Evolutionary conservation across 2,888 invertebrate species (phyloP).

Genomic region (Thyatira batis): DNA sequence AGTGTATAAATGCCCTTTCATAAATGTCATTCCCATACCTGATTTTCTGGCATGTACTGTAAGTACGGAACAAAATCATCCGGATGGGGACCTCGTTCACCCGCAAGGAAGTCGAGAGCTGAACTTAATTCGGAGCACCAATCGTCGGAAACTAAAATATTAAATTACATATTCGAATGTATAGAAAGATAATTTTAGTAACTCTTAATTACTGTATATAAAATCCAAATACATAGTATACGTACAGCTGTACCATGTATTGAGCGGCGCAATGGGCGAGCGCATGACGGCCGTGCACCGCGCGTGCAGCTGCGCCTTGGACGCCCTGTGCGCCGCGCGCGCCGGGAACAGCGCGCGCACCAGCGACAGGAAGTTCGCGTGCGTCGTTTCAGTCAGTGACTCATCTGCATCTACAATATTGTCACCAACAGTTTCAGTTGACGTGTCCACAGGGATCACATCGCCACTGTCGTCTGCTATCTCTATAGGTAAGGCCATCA

Average conservation of each 20-base stretch:
- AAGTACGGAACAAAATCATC: constrained; percentile 95
- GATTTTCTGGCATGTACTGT: constrained; percentile 88
- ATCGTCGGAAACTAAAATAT: constrained; percentile 83
- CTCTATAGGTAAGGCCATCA: constrained; percentile 90
- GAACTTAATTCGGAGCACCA: constrained; percentile 90
- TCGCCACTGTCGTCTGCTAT: constrained; percentile 83
- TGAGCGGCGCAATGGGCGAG: constrained; percentile 90
- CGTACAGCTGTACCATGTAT: constrained; percentile 88
- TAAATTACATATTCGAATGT: neutral
- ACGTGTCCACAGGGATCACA: constrained; percentile 55
- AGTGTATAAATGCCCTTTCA: no score
- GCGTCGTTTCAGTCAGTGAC: constrained; percentile 89
- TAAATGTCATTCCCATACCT: no score
- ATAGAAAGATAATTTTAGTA: neutral
- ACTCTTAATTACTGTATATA: no score
- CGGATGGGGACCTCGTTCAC: constrained; percentile 90
- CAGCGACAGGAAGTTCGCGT: constrained; percentile 93
- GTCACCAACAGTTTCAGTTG: constrained; percentile 36
- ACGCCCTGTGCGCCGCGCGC: constrained; percentile 91
- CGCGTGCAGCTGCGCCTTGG: constrained; percentile 88
- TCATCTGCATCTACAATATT: constrained; percentile 54
- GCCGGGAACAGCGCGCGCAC: constrained; percentile 94
- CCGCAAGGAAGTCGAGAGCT: constrained; percentile 91
- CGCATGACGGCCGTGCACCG: constrained; percentile 88
- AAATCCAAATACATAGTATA: constrained; percentile 20